Evolutionary conservation across 2,113 vertebrate genomes (phyloP).

Genomic region (Nesoenas mayeri): DNA sequence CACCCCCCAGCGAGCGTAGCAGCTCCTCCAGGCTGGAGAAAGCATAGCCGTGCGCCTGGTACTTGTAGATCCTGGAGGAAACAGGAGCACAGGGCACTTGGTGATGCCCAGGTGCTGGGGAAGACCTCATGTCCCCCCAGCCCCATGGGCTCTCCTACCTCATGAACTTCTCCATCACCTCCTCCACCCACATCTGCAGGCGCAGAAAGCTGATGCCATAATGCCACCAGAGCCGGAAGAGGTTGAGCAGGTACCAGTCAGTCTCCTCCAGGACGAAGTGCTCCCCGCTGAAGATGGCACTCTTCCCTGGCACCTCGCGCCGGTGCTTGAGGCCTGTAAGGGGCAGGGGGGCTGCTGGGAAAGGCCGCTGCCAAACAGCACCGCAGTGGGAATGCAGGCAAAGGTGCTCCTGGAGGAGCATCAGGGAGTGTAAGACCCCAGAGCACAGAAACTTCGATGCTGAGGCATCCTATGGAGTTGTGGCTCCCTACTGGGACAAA

Average conservation of each 20-base stretch:
- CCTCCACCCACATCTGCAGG: slow-evolving; percentile 99
- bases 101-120: accelerated
- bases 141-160: slow-evolving; percentile 71
- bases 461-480: background rate
- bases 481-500: background rate
- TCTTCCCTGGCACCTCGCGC: slow-evolving; percentile 89
- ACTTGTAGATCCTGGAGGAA: slow-evolving; percentile 91
- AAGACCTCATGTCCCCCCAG: background rate
- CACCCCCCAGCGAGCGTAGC: slow-evolving; percentile 88
- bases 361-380: accelerated
- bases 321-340: slow-evolving; percentile 89
- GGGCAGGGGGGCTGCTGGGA: background rate
- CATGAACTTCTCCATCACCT: slow-evolving; percentile 99
- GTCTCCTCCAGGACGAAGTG: slow-evolving; percentile 94
- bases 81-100: background rate
- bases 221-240: slow-evolving; percentile 97
- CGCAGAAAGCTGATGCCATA: slow-evolving; percentile 98
- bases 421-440: background rate
- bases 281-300: slow-evolving; percentile 89
- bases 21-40: slow-evolving; percentile 94
- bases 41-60: slow-evolving; percentile 93
- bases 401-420: background rate
- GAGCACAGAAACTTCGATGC: accelerated
- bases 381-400: accelerated
- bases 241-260: slow-evolving; percentile 96